A percentile compares a stretch with the other conserved stretches of the same genome.
These are phyloP conservation scores for Talpa occidentalis DNA, from an alignment of 2,113 vertebrate species.

Conservation along the genomic window DNA sequence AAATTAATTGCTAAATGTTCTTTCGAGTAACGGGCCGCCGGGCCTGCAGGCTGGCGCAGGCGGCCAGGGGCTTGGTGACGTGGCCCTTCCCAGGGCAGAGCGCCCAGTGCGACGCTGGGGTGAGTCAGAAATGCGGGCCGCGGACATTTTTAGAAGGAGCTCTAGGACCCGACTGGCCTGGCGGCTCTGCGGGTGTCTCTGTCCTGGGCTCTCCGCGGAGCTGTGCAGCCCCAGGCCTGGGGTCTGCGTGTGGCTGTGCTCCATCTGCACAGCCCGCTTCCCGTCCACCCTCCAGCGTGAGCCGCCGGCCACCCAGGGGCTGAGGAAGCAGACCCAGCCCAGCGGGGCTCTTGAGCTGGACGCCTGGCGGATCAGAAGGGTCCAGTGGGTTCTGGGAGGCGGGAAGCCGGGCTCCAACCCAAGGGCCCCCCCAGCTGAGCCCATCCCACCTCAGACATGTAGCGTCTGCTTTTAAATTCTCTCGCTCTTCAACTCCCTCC, in stretches of 20 bases:
- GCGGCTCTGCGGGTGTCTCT: background rate
- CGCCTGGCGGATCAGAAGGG: background rate
- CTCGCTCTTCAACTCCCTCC: too few relatives aligned
- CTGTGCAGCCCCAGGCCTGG: fast-evolving
- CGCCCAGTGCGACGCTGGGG: fast-evolving
- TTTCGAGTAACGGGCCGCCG: background rate
- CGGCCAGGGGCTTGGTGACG: background rate
- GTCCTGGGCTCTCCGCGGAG: fast-evolving
- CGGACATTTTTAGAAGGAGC: background rate
- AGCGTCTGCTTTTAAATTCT: background rate
- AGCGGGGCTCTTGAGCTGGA: too few relatives aligned
- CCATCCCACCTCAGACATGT: fast-evolving
- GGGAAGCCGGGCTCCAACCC: background rate
- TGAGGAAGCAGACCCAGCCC: background rate
- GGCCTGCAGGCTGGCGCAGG: background rate
- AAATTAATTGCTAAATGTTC: background rate
- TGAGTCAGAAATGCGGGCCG: fast-evolving
- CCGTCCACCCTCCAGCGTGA: background rate
- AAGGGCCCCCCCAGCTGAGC: too few relatives aligned
- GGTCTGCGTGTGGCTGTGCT: fast-evolving
- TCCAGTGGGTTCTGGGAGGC: background rate
- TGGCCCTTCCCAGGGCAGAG: background rate
- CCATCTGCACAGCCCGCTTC: background rate
- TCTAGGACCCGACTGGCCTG: background rate
- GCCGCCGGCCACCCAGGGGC: too few relatives aligned